A percentile compares a stretch with the other conserved stretches of the same genome.
These are phyloP conservation scores for Prionchulus punctatus DNA, from an alignment of 2,888 invertebrate species.

Conservation along the genomic window DNA sequence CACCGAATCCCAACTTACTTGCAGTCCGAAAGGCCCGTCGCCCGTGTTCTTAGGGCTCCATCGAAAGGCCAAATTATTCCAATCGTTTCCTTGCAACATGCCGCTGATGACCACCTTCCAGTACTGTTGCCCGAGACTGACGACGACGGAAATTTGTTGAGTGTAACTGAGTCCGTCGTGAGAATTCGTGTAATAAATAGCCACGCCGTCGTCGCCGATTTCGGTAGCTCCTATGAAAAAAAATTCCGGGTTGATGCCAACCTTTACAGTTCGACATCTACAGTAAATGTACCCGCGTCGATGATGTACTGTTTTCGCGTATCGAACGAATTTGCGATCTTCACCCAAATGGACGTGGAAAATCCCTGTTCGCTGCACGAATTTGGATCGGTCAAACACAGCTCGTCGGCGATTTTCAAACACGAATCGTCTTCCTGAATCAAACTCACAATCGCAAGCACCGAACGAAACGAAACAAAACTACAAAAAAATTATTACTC, in stretches of 20 bases:
- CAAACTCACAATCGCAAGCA: neutral
- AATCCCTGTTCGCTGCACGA: neutral
- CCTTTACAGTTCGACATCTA: neutral
- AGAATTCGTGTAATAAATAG: neutral
- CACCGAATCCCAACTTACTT: neutral
- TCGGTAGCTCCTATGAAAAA: constrained; percentile 1
- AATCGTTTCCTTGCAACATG: constrained; percentile 1
- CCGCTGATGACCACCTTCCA: constrained; percentile 9
- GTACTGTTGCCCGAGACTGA: neutral
- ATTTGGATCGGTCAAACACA: neutral
- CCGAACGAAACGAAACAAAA: neutral
- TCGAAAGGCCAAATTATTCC: constrained; percentile 10
- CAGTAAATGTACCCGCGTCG: constrained; percentile 1
- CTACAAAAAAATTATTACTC: neutral
- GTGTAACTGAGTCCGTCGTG: neutral
- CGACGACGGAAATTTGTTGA: neutral
- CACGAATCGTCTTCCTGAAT: neutral
- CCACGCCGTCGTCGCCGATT: constrained; percentile 6
- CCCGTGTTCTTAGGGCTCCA: neutral
- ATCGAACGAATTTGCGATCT: constrained; percentile 6
- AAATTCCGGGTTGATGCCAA: neutral
- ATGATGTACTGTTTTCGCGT: neutral
- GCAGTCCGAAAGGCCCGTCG: constrained; percentile 1
- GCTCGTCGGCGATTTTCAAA: neutral
- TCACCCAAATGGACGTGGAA: constrained; percentile 8